Evolutionary conservation across 1,140 invertebrate genomes (phyloP).

Genomic region (Apis florea): DNA sequence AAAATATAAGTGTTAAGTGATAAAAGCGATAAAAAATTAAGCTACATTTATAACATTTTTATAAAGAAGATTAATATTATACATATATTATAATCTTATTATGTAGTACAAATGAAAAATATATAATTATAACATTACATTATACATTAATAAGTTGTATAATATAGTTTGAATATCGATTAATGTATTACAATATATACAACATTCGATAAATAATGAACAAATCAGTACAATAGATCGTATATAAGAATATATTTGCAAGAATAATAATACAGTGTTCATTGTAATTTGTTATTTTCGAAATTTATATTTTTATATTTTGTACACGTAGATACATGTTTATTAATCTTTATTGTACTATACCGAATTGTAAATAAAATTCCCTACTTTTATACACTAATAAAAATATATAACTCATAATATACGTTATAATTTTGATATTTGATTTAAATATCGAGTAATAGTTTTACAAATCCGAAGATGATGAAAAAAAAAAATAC

Average conservation of each 20-base stretch:
- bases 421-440: too few species aligned
- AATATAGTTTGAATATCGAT: background rate
- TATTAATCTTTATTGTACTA: conserved; percentile 8
- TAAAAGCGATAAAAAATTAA: background rate
- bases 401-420: too few species aligned
- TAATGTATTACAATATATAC: background rate
- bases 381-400: conserved; percentile 21
- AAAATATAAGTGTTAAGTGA: too few species aligned
- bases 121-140: background rate
- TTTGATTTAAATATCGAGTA: too few species aligned
- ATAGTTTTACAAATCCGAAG: too few species aligned
- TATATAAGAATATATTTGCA: background rate
- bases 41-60: background rate
- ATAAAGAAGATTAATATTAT: background rate
- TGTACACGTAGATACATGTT: background rate
- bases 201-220: background rate
- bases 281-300: background rate
- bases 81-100: background rate
- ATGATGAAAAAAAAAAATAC: too few species aligned
- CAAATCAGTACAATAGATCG: background rate
- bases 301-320: conserved; percentile 32
- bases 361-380: conserved; percentile 39
- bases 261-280: background rate
- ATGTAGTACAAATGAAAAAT: background rate
- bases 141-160: background rate